Conservation (phyloP, 2,888 invertebrate species). For the Acanthosepion esculentum region DNA sequence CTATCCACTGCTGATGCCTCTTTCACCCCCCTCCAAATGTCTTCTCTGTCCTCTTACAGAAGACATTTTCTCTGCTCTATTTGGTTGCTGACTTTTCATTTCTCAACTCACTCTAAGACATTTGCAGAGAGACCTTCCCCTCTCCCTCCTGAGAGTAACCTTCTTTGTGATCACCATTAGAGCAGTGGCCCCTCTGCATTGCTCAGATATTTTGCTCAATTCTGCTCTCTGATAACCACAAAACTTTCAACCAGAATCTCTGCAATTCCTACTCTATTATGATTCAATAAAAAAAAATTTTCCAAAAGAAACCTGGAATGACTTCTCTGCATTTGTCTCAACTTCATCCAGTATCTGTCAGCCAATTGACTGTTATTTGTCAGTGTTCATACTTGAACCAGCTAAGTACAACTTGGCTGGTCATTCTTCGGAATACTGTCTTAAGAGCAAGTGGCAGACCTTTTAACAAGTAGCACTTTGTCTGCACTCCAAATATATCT, state of each 20-base stretch:
- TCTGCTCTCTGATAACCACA: background rate
- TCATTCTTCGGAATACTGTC: background rate
- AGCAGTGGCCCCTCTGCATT: background rate
- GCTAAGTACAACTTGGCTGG: background rate
- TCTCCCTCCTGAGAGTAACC: background rate
- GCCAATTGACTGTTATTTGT: too few relatives aligned
- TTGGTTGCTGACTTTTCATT: too few relatives aligned
- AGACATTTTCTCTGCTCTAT: too few relatives aligned
- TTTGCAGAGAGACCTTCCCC: background rate
- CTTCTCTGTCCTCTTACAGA: too few relatives aligned
- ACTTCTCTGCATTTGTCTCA: background rate
- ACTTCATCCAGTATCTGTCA: background rate
- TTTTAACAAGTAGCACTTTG: background rate
- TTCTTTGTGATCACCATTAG: background rate
- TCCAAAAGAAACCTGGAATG: background rate
- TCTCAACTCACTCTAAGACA: background rate
- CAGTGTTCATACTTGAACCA: background rate
- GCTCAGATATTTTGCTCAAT: constrained; percentile 9
- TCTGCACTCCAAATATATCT: background rate
- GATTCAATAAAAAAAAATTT: background rate
- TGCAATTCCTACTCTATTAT: background rate
- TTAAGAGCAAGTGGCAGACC: background rate
- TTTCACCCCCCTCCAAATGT: too few relatives aligned
- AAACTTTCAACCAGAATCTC: background rate
- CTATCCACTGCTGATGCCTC: too few relatives aligned